Evolutionary conservation across 2,888 invertebrate genomes (phyloP).

Genomic region (Coecobrya sp.): DNA sequence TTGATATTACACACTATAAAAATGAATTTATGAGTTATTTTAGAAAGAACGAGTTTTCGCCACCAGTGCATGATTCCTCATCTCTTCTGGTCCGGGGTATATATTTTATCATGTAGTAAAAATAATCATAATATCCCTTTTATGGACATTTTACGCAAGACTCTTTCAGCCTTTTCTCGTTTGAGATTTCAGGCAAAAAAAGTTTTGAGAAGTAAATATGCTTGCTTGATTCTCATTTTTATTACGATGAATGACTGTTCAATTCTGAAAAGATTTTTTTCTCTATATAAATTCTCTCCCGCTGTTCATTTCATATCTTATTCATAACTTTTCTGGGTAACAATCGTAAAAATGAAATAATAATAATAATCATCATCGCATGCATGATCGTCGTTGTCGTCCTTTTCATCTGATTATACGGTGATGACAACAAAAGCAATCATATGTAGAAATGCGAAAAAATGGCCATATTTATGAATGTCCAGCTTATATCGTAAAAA

Average conservation of each 20-base stretch:
- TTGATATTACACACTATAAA: no score
- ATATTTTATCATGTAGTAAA: not conserved
- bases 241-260: conserved; percentile 33
- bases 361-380: conserved; percentile 16
- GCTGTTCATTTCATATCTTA: conserved; percentile 48
- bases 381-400: not conserved
- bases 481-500: conserved; percentile 24
- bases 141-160: conserved; percentile 31
- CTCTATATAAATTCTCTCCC: conserved; percentile 12
- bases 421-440: conserved; percentile 20
- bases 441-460: not conserved
- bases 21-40: not conserved
- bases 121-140: not conserved
- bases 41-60: not conserved
- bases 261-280: conserved; percentile 47
- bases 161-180: not conserved
- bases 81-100: not conserved
- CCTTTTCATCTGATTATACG: conserved; percentile 35
- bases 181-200: no score
- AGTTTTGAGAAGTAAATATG: no score
- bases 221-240: not conserved
- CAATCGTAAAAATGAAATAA: conserved; percentile 40
- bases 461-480: not conserved
- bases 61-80: not conserved
- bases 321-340: conserved; percentile 45